phyloP scores from a whole-genome alignment of 2,797 vertebrate species.

The Rhinophrynus dorsalis region DNA sequence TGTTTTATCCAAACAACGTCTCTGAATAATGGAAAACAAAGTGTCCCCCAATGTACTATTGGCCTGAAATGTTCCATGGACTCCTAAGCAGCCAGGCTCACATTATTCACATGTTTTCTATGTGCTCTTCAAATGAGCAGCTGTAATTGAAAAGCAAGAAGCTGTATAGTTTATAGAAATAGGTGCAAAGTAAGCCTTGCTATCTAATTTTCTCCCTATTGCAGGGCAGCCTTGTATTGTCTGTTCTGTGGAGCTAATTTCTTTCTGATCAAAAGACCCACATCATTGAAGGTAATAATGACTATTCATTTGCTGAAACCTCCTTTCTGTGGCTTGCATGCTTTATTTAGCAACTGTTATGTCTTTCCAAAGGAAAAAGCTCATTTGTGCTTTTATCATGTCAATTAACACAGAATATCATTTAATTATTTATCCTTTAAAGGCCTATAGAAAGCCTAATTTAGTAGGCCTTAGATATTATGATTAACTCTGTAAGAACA shows the following conservation, averaged over 20 bases:
- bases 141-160: constrained; percentile 80
- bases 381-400: constrained; percentile 77
- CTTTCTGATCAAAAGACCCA: constrained; percentile 80
- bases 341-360: constrained; percentile 79
- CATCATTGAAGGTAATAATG: constrained; percentile 79
- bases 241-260: constrained; percentile 80
- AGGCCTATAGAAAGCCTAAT: constrained; percentile 74
- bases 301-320: constrained; percentile 78
- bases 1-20: background rate
- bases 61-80: constrained; percentile 45
- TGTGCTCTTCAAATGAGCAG: constrained; percentile 74
- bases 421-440: constrained; percentile 78
- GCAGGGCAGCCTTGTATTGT: constrained; percentile 77
- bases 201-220: constrained; percentile 78
- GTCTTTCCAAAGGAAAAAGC: constrained; percentile 74
- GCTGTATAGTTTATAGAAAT: constrained; percentile 75
- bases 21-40: constrained; percentile 59
- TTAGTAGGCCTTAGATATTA: constrained; percentile 64
- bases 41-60: constrained; percentile 29
- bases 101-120: constrained; percentile 65
- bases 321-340: constrained; percentile 69
- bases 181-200: constrained; percentile 75
- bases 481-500: constrained; percentile 61
- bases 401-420: constrained; percentile 80
- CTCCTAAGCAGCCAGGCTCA: constrained; percentile 66